phyloP scores from a whole-genome alignment of 2,888 invertebrate species.

The Clunio marinus region DNA sequence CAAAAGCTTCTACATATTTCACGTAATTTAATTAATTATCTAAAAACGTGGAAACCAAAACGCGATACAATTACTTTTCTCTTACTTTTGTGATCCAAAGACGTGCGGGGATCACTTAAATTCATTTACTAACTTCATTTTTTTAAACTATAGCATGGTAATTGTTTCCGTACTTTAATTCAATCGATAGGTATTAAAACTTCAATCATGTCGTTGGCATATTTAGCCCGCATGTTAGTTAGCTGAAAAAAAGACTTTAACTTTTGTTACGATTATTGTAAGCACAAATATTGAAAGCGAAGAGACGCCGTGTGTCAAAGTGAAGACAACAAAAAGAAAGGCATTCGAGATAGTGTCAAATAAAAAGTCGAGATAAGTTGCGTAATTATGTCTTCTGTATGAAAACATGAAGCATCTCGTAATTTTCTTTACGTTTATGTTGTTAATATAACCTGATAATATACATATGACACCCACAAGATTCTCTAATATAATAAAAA shows the following conservation, averaged over 20 bases:
- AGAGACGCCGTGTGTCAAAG: background rate
- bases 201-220: background rate
- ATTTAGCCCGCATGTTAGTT: background rate
- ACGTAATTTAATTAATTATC: constrained; percentile 1
- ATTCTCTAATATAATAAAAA: no score
- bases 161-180: background rate
- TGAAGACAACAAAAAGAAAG: background rate
- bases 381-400: no score
- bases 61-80: background rate
- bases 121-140: background rate
- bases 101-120: background rate
- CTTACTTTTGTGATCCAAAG: background rate
- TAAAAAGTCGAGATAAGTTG: no score
- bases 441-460: no score
- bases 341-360: no score
- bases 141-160: background rate
- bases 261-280: background rate
- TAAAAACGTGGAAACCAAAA: background rate
- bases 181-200: background rate
- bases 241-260: background rate
- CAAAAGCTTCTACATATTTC: background rate
- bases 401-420: no score
- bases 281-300: constrained; percentile 10
- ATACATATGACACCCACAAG: no score
- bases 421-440: no score